Evolutionary conservation across 2,888 invertebrate species (phyloP).

Genomic region (Spodoptera littoralis): DNA sequence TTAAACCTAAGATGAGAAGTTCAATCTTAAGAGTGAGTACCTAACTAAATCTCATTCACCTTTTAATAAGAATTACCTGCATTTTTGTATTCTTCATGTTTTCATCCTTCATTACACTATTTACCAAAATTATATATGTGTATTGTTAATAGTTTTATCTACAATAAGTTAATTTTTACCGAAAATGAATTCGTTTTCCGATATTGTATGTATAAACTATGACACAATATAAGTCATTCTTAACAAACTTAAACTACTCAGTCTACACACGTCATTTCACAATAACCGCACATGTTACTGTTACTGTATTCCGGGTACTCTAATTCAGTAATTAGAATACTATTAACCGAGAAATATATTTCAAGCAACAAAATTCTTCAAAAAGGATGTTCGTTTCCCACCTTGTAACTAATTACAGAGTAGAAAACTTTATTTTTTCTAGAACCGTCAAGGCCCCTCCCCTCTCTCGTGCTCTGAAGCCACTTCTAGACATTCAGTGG

Average conservation of each 20-base stretch:
- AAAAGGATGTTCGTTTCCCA: constrained; percentile 46
- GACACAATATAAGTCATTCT: too few relatives aligned
- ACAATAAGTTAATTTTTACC: too few relatives aligned
- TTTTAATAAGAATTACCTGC: too few relatives aligned
- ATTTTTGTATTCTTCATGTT: too few relatives aligned
- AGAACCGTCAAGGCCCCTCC: constrained; percentile 52
- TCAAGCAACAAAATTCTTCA: constrained; percentile 27
- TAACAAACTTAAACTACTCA: background rate
- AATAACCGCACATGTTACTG: constrained; percentile 11
- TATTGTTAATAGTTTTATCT: too few relatives aligned
- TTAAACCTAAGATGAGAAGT: too few relatives aligned
- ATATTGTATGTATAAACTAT: too few relatives aligned
- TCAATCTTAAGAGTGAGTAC: too few relatives aligned
- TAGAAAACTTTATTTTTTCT: constrained; percentile 45
- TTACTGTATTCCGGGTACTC: constrained; percentile 12
- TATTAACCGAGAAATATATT: constrained; percentile 32
- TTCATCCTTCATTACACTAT: too few relatives aligned
- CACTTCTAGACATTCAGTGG: constrained; percentile 58
- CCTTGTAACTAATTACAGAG: constrained; percentile 48
- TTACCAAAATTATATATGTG: too few relatives aligned
- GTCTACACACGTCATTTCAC: constrained; percentile 7
- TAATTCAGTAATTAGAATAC: constrained; percentile 27
- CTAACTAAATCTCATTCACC: too few relatives aligned
- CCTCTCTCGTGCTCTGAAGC: constrained; percentile 34
- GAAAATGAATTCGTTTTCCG: too few relatives aligned